phyloP scores from a whole-genome alignment of 2,797 vertebrate species.

The Poeciliopsis turneri region DNA sequence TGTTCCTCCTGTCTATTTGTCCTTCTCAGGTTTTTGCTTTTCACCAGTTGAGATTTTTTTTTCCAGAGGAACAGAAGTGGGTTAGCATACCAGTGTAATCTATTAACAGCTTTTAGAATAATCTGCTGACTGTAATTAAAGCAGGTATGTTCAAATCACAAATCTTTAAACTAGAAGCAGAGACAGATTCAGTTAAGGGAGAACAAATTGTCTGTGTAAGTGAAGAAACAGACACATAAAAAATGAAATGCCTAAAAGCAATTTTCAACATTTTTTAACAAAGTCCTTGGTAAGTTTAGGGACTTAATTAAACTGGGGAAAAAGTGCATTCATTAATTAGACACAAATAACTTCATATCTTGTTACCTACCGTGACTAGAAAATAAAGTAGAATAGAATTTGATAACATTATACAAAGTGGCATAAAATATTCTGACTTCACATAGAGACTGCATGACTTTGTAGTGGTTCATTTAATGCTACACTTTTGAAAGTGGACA shows the following conservation, averaged over 20 bases:
- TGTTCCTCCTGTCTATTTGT: conserved; percentile 55
- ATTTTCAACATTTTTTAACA: background rate
- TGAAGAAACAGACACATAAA: conserved; percentile 8
- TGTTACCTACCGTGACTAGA: background rate
- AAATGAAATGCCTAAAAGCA: background rate
- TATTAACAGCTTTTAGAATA: conserved; percentile 59
- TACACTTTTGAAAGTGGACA: background rate
- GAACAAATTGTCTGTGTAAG: conserved; percentile 12
- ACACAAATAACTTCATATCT: background rate
- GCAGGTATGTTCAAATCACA: conserved; percentile 37
- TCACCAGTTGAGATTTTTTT: conserved; percentile 58
- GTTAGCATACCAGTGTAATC: conserved; percentile 42
- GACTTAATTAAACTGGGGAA: background rate
- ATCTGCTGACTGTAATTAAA: conserved; percentile 53
- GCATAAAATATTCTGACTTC: background rate
- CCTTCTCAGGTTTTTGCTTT: conserved; percentile 66
- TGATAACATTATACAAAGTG: background rate
- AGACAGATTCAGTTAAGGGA: conserved; percentile 27
- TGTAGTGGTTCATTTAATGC: too few relatives aligned
- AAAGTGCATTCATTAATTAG: background rate
- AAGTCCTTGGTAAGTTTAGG: background rate
- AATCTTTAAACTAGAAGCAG: conserved; percentile 19
- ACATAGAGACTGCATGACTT: background rate
- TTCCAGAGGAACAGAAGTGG: conserved; percentile 40
- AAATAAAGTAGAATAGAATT: background rate